These are phyloP conservation scores for Crepidodera aurea DNA, from an alignment of 2,888 invertebrate species.

Conservation along the genomic window DNA sequence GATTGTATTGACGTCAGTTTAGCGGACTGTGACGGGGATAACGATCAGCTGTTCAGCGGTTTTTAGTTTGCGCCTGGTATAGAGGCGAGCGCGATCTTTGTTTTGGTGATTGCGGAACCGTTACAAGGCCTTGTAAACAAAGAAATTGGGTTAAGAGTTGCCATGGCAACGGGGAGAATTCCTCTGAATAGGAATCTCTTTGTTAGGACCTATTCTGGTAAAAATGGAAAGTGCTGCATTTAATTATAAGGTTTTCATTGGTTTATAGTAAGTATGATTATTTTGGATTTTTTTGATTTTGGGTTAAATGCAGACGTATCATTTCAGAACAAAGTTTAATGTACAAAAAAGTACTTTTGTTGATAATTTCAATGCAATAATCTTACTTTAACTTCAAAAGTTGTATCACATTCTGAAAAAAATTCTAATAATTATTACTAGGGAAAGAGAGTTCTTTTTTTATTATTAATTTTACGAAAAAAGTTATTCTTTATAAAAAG, in stretches of 20 bases:
- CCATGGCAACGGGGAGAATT: neutral
- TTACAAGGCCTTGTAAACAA: conserved; percentile 17
- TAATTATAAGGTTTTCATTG: neutral
- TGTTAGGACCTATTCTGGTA: neutral
- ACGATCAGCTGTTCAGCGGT: conserved; percentile 50
- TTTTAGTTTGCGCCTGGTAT: conserved; percentile 9
- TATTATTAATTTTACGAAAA: no score
- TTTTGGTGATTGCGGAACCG: conserved; percentile 29
- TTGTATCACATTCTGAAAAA: no score
- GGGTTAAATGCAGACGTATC: no score
- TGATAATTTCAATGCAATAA: no score
- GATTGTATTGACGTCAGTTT: conserved; percentile 45
- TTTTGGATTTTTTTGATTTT: no score
- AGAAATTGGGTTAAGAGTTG: conserved; percentile 14
- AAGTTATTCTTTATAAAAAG: no score
- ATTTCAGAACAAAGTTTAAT: no score
- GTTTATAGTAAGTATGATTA: no score
- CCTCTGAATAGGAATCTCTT: neutral
- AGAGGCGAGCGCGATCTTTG: conserved; percentile 24
- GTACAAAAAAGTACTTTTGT: no score
- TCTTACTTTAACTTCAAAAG: no score
- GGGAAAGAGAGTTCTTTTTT: no score
- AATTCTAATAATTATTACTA: no score
- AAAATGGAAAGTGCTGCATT: neutral
- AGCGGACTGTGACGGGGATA: conserved; percentile 37